A percentile compares a stretch with the other conserved stretches of the same genome.
phyloP scores from a whole-genome alignment of 1,140 invertebrate species.

The Teleopsis dalmanni region DNA sequence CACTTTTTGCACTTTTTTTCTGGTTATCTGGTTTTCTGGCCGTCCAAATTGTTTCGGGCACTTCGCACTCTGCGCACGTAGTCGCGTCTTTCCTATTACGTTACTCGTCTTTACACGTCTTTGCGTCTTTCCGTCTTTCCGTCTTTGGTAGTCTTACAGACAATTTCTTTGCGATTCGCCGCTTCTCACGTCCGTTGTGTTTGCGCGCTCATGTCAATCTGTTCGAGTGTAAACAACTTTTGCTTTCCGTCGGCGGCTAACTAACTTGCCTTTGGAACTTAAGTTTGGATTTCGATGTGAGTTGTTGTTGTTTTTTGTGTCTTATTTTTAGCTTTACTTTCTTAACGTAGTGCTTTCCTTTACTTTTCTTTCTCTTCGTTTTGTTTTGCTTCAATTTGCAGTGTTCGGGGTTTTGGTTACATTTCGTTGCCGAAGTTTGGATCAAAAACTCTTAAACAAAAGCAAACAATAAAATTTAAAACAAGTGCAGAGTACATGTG shows the following conservation, averaged over 20 bases:
- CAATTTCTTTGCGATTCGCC: slow-evolving; percentile 1
- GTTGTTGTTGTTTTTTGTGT: slow-evolving; percentile 1
- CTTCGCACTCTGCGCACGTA: too few species aligned
- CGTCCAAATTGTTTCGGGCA: too few species aligned
- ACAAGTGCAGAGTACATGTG: too few species aligned
- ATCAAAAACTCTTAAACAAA: too few species aligned
- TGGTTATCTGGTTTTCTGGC: too few species aligned
- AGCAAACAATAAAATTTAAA: too few species aligned
- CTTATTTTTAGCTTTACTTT: neutral
- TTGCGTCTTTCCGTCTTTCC: neutral
- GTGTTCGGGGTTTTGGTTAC: too few species aligned
- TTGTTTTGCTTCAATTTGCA: too few species aligned
- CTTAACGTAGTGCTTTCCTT: too few species aligned
- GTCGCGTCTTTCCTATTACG: neutral
- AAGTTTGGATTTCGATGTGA: neutral
- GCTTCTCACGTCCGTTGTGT: slow-evolving; percentile 21
- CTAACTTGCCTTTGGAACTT: neutral
- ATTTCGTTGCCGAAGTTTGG: too few species aligned
- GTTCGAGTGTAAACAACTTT: slow-evolving; percentile 7
- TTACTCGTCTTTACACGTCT: neutral
- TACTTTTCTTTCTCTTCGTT: too few species aligned
- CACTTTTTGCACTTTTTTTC: slow-evolving; percentile 2
- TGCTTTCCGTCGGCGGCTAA: slow-evolving; percentile 7
- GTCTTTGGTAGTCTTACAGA: slow-evolving; percentile 16
- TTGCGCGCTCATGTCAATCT: slow-evolving; percentile 19